Base-by-base conservation (phyloP, 2,113 vertebrate species). In the Corythornis cristatus region DNA sequence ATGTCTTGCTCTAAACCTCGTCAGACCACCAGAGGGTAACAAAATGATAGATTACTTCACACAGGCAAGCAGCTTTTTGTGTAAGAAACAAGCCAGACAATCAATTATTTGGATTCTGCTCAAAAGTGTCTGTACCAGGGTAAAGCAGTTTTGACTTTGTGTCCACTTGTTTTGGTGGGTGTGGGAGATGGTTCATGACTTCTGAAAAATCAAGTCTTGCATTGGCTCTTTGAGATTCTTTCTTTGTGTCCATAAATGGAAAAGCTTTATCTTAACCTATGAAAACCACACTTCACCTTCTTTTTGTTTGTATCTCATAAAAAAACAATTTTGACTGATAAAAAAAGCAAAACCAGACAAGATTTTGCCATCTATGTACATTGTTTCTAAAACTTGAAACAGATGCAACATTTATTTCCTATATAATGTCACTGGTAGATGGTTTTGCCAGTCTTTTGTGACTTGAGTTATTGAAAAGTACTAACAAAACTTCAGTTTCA, bases 1-100 rank as follows among this genome's bases (percentile, higher is more conserved):
- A 90, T 20, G 72, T 72, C 88, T 95, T 48, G 15, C 71, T 88
- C 66, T 93, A 85, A 88, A 67, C 19, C 29, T 83, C 43, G 21
- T 74, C 65, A 86, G 51, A 67, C 88, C 65, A 83, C 56, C 48
- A 61, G 20, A 60, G 48, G 61, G 65, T 90, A 90, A 91, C 35
- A 86, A 91, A 94, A 70, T 42, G 12, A 90, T n/a, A 42, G 56
- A 74, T 86, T 29, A 33, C 16, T 61, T 84, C 71, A 82, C 23
- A 25, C 0, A 0, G 19, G 29, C 33, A 86, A 93, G 54, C 12
- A 65, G 64, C 31, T 88, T 87, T 88, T 67, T 0, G 1, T 35
- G 29, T 48, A 54, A 88, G 57, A 74, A 90, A 67, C 50, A 85
- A 86, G 50, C 17, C 51, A 82, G 22, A 62, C 33, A 9, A 88